These are phyloP conservation scores for Nothoprocta perdicaria DNA, from an alignment of 2,113 vertebrate genomes.

Conservation along the genomic window DNA sequence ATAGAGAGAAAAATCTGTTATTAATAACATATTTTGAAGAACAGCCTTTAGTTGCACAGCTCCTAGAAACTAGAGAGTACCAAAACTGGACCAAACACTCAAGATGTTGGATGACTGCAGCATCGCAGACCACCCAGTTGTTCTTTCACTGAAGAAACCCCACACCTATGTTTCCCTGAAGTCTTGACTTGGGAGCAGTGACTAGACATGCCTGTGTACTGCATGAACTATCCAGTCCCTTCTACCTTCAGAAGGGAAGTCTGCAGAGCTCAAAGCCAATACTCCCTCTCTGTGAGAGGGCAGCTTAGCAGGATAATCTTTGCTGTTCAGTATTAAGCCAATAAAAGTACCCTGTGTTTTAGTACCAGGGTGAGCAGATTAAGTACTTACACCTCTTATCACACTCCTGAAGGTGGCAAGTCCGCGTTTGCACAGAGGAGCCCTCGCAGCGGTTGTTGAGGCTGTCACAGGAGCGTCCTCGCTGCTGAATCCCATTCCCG, in stretches of 20 bases:
- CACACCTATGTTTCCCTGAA: neutral
- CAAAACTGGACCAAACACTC: neutral
- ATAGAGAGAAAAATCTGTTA: neutral
- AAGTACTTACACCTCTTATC: conserved; percentile 95
- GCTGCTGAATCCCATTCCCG: conserved; percentile 94
- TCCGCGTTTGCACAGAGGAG: conserved; percentile 96
- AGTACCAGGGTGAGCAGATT: neutral
- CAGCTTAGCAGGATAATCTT: neutral
- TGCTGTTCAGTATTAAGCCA: neutral
- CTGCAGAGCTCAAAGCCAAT: neutral
- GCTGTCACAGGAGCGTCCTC: conserved; percentile 96
- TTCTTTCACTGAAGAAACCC: neutral
- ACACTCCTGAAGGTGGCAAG: conserved; percentile 94
- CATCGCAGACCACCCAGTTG: neutral
- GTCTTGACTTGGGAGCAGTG: neutral
- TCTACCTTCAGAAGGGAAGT: neutral
- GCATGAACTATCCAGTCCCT: neutral
- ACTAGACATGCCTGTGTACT: neutral
- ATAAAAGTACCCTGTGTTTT: neutral
- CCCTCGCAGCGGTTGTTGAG: conserved; percentile 96
- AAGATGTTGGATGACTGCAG: neutral
- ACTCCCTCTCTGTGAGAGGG: neutral
- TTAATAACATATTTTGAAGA: neutral
- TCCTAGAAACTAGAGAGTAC: neutral
- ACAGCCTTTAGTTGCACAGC: neutral